Evolutionary conservation across 2,113 vertebrate genomes (phyloP), one percentile per base, ranked within the genome.

Genomic region (Calonectris borealis): DNA sequence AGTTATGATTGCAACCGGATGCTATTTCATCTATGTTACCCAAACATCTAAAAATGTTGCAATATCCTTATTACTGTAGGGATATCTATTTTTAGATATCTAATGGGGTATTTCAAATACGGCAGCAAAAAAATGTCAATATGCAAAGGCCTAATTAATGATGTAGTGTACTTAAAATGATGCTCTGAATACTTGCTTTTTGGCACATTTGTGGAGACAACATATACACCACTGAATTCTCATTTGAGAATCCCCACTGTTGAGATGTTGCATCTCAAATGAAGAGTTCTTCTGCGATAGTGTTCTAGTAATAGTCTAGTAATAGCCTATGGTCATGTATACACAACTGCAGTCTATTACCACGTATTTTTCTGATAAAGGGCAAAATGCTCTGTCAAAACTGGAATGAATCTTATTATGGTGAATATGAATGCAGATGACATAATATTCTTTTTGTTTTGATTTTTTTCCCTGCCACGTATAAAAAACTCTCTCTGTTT

Each of bases 1-100:
- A 93, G 55, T 93, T 85, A 38, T 49, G 84, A 83, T 34, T 91
- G 80, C 80, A 96, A 90, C 29, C 94, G 96, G 90, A 94, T 96
- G 94, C 25, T 90, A 44, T 87, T 96, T 78, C 32, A 65, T 94
- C 91, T 93, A 88, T 69, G 86, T 85, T 77, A 93, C 42, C 31
- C 54, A 96, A 83, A 87, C 38, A 82, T 65, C 4, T 1, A 46
- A 70, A 89, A 82, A 32, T 13, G 5, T 31, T 79, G 4, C 13
- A 85, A 36, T 86, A 58, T 64, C 38, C 21, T 68, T 83, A 36
- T 27, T 91, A 48, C 16, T 57, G 11, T 27, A 83, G 24, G 10
- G 6, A 21, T 51, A 13, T 29, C 15, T 88, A 29, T 42, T 69
- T 93, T 89, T 52, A 68, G 32, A 13, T 86, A 77, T 66, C 12